Conservation (phyloP, 2,797 vertebrate species). For the Australoheros facetus region DNA sequence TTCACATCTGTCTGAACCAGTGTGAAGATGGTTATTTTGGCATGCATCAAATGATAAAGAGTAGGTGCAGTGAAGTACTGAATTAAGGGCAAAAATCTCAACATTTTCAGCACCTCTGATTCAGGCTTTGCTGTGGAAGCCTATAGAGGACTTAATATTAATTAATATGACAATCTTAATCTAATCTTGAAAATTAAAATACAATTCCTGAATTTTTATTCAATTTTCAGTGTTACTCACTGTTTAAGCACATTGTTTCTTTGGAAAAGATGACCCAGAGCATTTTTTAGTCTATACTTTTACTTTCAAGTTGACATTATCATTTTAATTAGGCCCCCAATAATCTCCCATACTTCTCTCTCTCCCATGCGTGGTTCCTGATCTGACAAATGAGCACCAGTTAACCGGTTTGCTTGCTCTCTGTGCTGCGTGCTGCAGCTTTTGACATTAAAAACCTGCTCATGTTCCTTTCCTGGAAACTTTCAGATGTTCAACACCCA, state of each 20-base stretch:
- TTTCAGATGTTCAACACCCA: constrained; percentile 31
- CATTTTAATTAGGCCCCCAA: neutral
- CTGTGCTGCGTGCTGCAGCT: constrained; percentile 48
- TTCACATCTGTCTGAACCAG: neutral
- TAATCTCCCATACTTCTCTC: neutral
- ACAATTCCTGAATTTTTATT: neutral
- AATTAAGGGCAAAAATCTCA: neutral
- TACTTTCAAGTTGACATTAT: no score
- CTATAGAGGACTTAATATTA: neutral
- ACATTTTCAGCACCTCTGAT: neutral
- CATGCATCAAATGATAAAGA: neutral
- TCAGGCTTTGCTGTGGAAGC: neutral
- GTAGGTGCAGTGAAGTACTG: neutral
- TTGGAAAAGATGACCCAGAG: neutral
- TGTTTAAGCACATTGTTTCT: neutral
- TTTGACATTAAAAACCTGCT: constrained; percentile 54
- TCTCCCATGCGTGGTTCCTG: neutral
- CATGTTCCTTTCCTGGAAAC: constrained; percentile 49
- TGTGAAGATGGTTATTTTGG: neutral
- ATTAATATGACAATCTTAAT: neutral
- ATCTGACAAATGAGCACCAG: constrained; percentile 16
- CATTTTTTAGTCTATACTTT: neutral
- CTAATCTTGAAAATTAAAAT: neutral
- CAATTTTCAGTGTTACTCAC: neutral
- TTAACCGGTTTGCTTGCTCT: constrained; percentile 25